phyloP scores from a whole-genome alignment of 2,888 invertebrate genomes.

The Diaprepes abbreviatus region DNA sequence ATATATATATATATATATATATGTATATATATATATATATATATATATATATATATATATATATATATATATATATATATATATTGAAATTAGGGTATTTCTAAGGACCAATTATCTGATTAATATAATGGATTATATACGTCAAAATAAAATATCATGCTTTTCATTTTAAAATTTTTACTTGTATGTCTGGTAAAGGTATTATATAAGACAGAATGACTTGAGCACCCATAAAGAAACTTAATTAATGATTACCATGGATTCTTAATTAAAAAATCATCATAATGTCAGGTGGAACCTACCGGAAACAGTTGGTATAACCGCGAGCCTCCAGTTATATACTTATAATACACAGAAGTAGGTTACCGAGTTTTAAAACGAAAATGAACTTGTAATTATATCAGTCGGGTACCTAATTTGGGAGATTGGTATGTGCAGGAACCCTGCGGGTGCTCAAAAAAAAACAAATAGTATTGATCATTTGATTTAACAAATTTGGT shows the following conservation, averaged over 20 bases:
- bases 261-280: slow-evolving; percentile 15
- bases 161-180: too few relatives aligned
- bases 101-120: too few relatives aligned
- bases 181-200: too few relatives aligned
- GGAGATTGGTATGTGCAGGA: slow-evolving; percentile 9
- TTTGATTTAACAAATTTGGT: too few relatives aligned
- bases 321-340: not conserved
- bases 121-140: too few relatives aligned
- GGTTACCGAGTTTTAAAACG: slow-evolving; percentile 2
- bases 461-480: too few relatives aligned
- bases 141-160: too few relatives aligned
- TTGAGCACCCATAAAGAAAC: not conserved
- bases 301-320: slow-evolving; percentile 14
- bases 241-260: slow-evolving; percentile 4
- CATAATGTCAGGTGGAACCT: slow-evolving; percentile 4
- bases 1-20: too few relatives aligned
- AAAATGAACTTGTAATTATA: slow-evolving; percentile 7
- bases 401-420: slow-evolving; percentile 6
- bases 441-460: not conserved
- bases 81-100: too few relatives aligned
- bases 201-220: not conserved
- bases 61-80: too few relatives aligned
- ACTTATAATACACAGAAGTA: slow-evolving; percentile 1
- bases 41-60: too few relatives aligned
- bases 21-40: too few relatives aligned